These are phyloP conservation scores for Haplochromis vanheusdeni DNA, from an alignment of 2,113 vertebrate species.

Conservation along the genomic window DNA sequence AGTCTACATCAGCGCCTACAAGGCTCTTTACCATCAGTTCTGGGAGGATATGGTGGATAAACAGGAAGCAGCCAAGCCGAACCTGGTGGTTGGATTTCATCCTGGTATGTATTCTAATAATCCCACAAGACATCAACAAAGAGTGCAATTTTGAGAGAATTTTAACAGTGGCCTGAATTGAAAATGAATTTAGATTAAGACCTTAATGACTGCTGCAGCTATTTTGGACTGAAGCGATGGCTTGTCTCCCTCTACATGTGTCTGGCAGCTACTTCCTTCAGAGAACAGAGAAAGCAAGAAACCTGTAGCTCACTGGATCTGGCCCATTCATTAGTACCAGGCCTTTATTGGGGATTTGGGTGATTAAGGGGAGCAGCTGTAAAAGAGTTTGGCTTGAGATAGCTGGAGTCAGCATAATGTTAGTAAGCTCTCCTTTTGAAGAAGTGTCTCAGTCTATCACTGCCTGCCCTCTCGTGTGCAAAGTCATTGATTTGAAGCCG, in stretches of 20 bases:
- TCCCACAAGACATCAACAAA: neutral
- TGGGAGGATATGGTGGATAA: slow-evolving; percentile 89
- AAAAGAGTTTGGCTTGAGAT: slow-evolving; percentile 15
- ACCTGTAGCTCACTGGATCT: neutral
- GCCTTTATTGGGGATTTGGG: slow-evolving; percentile 46
- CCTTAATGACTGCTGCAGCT: neutral
- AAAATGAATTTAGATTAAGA: neutral
- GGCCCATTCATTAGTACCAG: slow-evolving; percentile 31
- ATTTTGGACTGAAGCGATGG: neutral
- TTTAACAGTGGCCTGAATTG: neutral
- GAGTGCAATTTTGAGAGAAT: neutral
- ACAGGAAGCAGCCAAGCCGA: slow-evolving; percentile 72
- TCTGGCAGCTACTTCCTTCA: neutral
- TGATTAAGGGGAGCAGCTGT: slow-evolving; percentile 55
- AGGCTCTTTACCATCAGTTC: slow-evolving; percentile 89
- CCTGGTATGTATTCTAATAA: slow-evolving; percentile 74
- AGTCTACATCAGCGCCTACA: slow-evolving; percentile 84
- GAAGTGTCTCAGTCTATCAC: neutral
- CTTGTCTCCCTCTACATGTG: neutral
- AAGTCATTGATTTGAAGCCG: neutral
- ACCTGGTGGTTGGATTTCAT: slow-evolving; percentile 90
- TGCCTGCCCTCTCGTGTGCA: neutral
- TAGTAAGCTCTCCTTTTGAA: slow-evolving; percentile 6
- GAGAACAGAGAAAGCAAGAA: neutral
- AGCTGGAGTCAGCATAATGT: slow-evolving; percentile 23